phyloP scores from a whole-genome alignment of 2,113 vertebrate species.

The Rhynchopsitta pachyrhyncha region DNA sequence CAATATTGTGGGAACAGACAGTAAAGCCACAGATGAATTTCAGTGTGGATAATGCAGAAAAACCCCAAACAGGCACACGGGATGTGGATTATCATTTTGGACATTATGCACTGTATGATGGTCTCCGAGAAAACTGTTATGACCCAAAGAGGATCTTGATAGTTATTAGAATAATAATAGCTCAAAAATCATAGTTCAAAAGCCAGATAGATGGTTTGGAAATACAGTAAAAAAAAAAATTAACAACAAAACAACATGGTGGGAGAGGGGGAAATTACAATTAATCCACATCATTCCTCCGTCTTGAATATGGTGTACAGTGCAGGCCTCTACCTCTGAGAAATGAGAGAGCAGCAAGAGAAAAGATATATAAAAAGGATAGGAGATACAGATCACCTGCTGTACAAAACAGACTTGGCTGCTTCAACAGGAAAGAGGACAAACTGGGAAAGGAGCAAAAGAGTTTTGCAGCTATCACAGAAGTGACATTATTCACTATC shows the following conservation, averaged over 20 bases:
- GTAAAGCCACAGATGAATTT: background rate
- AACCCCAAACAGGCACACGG: background rate
- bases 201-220: background rate
- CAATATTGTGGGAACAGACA: background rate
- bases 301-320: background rate
- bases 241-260: background rate
- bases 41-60: background rate
- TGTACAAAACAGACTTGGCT: background rate
- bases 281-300: background rate
- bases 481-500: background rate
- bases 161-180: background rate
- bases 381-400: background rate
- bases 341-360: background rate
- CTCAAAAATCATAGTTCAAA: background rate
- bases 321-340: background rate
- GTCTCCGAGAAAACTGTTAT: background rate
- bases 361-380: background rate
- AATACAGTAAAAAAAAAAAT: background rate
- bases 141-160: background rate
- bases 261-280: background rate
- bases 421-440: background rate
- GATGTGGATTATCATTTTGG: background rate
- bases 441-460: background rate
- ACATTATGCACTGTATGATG: background rate
- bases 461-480: background rate